These are phyloP conservation scores for Melanargia galathea DNA, from an alignment of 2,888 invertebrate species.

Conservation along the genomic window DNA sequence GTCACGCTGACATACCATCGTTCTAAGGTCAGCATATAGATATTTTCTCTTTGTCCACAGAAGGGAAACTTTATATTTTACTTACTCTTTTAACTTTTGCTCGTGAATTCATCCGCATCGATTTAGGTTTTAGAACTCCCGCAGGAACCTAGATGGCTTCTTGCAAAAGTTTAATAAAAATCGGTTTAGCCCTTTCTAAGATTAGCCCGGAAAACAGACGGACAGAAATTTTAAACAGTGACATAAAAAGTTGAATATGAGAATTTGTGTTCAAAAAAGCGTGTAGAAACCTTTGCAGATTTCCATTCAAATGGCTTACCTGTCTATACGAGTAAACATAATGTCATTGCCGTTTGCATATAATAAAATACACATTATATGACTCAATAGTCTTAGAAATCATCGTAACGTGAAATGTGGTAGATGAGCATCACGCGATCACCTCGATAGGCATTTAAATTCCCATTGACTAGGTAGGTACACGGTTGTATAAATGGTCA, in stretches of 20 bases:
- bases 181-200: too few relatives aligned
- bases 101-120: too few relatives aligned
- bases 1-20: slow-evolving; percentile 23
- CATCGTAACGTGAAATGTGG: slow-evolving; percentile 23
- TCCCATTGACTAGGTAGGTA: slow-evolving; percentile 22
- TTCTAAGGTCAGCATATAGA: slow-evolving; percentile 16
- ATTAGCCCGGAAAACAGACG: too few relatives aligned
- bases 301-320: slow-evolving; percentile 1
- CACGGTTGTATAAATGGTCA: slow-evolving; percentile 20
- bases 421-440: slow-evolving; percentile 17
- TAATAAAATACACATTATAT: slow-evolving; percentile 17
- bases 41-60: slow-evolving; percentile 17
- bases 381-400: slow-evolving; percentile 19
- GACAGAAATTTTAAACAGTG: too few relatives aligned
- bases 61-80: neutral
- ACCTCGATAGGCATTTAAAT: slow-evolving; percentile 13
- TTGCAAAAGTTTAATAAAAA: too few relatives aligned
- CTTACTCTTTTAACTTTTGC: neutral
- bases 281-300: neutral
- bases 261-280: neutral
- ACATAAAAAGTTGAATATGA: neutral
- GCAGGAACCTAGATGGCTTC: too few relatives aligned
- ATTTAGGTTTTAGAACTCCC: too few relatives aligned
- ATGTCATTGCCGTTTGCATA: slow-evolving; percentile 18
- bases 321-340: slow-evolving; percentile 5